phyloP scores from a whole-genome alignment of 35 echinoderm and acorn worm genomes.

The Ptychodera flava region DNA sequence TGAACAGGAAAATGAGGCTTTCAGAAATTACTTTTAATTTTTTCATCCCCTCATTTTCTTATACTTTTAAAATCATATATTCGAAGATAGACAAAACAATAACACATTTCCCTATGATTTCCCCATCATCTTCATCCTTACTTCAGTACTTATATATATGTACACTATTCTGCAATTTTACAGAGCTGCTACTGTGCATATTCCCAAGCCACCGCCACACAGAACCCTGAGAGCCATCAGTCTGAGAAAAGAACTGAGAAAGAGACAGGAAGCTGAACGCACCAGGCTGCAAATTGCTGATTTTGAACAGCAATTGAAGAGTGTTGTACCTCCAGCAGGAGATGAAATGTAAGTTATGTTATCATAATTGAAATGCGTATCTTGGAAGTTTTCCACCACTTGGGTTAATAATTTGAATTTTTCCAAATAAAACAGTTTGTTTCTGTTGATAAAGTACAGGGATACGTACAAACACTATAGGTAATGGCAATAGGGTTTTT shows the following conservation, averaged over 20 bases:
- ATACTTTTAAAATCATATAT: too few relatives aligned
- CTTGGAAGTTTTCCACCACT: not conserved
- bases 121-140: too few relatives aligned
- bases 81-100: too few relatives aligned
- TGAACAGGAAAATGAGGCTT: too few relatives aligned
- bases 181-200: slow-evolving; percentile 91
- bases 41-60: too few relatives aligned
- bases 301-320: slow-evolving; percentile 74
- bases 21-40: too few relatives aligned
- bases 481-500: too few relatives aligned
- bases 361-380: not conserved
- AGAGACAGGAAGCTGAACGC: slow-evolving; percentile 70
- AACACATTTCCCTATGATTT: too few relatives aligned
- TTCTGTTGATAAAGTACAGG: not conserved
- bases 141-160: too few relatives aligned
- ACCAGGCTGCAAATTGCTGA: slow-evolving; percentile 56
- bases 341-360: slow-evolving; percentile 62
- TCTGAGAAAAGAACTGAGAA: slow-evolving; percentile 51
- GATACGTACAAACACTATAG: too few relatives aligned
- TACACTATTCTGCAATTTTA: too few relatives aligned
- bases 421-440: not conserved
- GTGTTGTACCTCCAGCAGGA: slow-evolving; percentile 31
- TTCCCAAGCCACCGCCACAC: slow-evolving; percentile 78
- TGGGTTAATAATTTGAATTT: not conserved
- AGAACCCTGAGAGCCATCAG: slow-evolving; percentile 71